Evolutionary conservation across 2,113 vertebrate genomes (phyloP).

Genomic region (Tringa solitaria): DNA sequence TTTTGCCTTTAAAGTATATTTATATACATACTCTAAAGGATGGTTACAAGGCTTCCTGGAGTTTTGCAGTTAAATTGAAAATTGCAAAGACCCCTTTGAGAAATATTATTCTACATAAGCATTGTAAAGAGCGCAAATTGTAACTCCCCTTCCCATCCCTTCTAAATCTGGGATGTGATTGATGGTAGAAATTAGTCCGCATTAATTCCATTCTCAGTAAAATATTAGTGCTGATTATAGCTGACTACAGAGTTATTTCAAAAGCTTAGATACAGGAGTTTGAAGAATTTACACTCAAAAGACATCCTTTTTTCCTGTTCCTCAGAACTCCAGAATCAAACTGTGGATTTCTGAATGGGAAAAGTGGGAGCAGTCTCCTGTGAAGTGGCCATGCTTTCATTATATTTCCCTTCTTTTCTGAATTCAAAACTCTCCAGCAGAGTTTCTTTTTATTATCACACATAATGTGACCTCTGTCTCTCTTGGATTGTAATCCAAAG

Average conservation of each 20-base stretch:
- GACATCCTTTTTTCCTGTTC: neutral
- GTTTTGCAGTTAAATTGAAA: too few species aligned
- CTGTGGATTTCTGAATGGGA: neutral
- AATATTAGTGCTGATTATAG: constrained; percentile 27
- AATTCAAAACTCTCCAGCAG: neutral
- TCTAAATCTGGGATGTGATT: neutral
- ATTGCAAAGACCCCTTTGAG: neutral
- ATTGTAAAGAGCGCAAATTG: neutral
- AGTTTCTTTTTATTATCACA: neutral
- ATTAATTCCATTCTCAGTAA: constrained; percentile 10
- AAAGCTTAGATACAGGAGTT: neutral
- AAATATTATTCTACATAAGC: neutral
- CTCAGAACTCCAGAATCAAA: neutral
- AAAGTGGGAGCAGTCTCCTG: neutral
- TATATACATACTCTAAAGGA: too few species aligned
- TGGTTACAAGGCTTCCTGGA: too few species aligned
- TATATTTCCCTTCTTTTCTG: neutral
- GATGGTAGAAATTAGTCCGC: constrained; percentile 8
- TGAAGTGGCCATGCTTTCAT: neutral
- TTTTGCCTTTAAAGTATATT: neutral
- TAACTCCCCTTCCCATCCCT: neutral
- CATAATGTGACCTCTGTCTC: neutral
- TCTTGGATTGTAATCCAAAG: neutral
- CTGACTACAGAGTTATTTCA: constrained; percentile 5
- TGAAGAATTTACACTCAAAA: neutral